A percentile compares a stretch with the other conserved stretches of the same genome.
These are phyloP conservation scores for Acrossocheilus fasciatus DNA, from an alignment of 2,797 vertebrate genomes.

Conservation along the genomic window DNA sequence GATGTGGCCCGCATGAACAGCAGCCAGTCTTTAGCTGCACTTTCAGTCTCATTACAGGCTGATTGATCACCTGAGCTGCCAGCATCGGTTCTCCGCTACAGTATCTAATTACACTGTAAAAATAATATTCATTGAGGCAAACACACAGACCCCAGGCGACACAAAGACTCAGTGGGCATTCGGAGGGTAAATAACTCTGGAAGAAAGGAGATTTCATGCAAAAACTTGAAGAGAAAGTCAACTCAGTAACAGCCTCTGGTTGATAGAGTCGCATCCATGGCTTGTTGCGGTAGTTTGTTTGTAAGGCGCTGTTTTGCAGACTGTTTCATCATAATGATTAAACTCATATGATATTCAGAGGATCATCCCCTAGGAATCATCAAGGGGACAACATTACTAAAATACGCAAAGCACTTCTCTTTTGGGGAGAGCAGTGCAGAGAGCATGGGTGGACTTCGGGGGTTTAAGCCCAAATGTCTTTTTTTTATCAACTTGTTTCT, in stretches of 20 bases:
- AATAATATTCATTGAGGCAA: slow-evolving; percentile 56
- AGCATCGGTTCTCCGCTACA: slow-evolving; percentile 63
- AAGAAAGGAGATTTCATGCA: slow-evolving; percentile 4
- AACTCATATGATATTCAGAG: slow-evolving; percentile 13
- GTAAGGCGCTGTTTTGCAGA: not conserved
- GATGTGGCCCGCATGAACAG: slow-evolving; percentile 61
- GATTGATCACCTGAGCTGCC: slow-evolving; percentile 72
- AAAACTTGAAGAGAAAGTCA: slow-evolving; percentile 32
- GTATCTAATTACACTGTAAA: slow-evolving; percentile 72
- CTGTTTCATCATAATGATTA: slow-evolving; percentile 13
- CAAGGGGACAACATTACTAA: slow-evolving; percentile 15
- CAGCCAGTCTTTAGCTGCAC: slow-evolving; percentile 70
- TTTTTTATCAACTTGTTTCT: not conserved
- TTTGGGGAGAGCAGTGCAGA: not conserved
- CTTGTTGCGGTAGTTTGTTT: not conserved
- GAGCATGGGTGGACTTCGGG: not conserved
- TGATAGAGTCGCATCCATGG: not conserved
- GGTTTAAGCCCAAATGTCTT: not conserved
- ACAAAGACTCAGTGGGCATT: slow-evolving; percentile 63
- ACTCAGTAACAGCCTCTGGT: not conserved
- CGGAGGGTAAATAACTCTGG: slow-evolving; percentile 34
- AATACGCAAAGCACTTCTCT: slow-evolving; percentile 4
- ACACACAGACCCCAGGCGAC: slow-evolving; percentile 56
- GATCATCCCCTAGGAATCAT: not conserved
- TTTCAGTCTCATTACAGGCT: slow-evolving; percentile 71